phyloP scores from a whole-genome alignment of 1,140 invertebrate genomes.

The Amyelois transitella region DNA sequence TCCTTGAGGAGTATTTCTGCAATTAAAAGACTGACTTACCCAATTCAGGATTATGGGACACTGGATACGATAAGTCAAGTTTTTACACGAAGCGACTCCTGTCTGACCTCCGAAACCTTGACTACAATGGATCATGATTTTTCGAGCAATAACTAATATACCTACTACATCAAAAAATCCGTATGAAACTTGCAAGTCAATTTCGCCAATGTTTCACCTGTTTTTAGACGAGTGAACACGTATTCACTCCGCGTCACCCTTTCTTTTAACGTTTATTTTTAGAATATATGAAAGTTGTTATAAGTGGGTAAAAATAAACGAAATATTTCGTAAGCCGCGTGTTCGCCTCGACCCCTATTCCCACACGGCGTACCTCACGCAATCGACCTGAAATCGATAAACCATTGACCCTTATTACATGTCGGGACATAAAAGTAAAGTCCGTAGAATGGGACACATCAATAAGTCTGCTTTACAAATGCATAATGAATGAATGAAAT shows the following conservation, averaged over 20 bases:
- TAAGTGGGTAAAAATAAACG: not conserved
- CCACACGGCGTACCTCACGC: slow-evolving; percentile 12
- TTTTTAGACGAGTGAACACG: not conserved
- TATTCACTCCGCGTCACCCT: not conserved
- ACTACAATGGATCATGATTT: too few species aligned
- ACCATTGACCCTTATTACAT: slow-evolving; percentile 29
- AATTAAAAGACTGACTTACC: too few species aligned
- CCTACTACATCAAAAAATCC: not conserved
- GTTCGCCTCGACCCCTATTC: not conserved
- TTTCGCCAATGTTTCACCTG: not conserved
- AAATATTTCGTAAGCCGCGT: not conserved
- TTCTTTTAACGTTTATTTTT: not conserved
- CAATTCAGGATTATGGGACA: too few species aligned
- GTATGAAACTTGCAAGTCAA: not conserved
- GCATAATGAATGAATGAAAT: too few species aligned
- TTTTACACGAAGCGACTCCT: too few species aligned
- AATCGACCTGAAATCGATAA: slow-evolving; percentile 28
- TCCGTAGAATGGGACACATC: not conserved
- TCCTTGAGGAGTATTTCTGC: too few species aligned
- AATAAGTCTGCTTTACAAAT: too few species aligned
- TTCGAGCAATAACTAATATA: too few species aligned
- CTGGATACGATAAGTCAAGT: too few species aligned
- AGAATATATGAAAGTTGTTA: not conserved
- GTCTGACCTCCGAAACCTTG: too few species aligned
- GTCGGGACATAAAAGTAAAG: not conserved